These are phyloP conservation scores for Syrrhaptes paradoxus DNA, from an alignment of 2,113 vertebrate species.

Conservation along the genomic window DNA sequence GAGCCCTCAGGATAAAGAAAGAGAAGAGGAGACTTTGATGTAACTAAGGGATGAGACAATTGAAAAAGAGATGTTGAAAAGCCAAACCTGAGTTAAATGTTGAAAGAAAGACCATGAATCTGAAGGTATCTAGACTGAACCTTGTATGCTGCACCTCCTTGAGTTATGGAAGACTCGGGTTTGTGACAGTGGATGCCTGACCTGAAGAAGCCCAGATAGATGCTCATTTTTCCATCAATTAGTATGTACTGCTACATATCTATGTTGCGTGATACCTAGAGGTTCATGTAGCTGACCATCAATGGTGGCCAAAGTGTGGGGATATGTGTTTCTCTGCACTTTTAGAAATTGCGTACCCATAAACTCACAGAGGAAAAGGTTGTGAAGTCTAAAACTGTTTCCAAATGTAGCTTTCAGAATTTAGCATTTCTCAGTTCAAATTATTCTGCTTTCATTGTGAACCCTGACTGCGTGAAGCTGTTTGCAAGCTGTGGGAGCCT, in stretches of 20 bases:
- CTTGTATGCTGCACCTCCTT: not conserved
- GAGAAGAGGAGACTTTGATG: not conserved
- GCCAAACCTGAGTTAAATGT: fast-evolving
- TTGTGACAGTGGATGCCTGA: not conserved
- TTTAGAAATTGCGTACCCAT: not conserved
- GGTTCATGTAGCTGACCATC: not conserved
- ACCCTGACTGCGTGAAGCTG: not conserved
- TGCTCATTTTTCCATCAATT: not conserved
- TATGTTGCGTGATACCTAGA: not conserved
- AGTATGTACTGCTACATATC: not conserved
- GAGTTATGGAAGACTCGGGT: not conserved
- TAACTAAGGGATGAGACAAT: not conserved
- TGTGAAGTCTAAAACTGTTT: not conserved
- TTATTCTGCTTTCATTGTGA: not conserved
- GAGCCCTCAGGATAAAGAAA: not conserved
- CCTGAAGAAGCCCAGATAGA: not conserved
- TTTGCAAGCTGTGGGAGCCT: not conserved
- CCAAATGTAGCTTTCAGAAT: not conserved
- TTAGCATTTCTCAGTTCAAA: not conserved
- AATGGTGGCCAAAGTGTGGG: not conserved
- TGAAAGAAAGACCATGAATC: not conserved
- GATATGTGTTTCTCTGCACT: not conserved
- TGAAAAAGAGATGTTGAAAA: not conserved
- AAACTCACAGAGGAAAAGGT: not conserved
- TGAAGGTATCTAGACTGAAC: not conserved